Percentiles rank a stretch among this genome's conserved stretches.
These are phyloP conservation scores for Hemaris fuciformis DNA, from an alignment of 2,888 invertebrate genomes.

Conservation along the genomic window DNA sequence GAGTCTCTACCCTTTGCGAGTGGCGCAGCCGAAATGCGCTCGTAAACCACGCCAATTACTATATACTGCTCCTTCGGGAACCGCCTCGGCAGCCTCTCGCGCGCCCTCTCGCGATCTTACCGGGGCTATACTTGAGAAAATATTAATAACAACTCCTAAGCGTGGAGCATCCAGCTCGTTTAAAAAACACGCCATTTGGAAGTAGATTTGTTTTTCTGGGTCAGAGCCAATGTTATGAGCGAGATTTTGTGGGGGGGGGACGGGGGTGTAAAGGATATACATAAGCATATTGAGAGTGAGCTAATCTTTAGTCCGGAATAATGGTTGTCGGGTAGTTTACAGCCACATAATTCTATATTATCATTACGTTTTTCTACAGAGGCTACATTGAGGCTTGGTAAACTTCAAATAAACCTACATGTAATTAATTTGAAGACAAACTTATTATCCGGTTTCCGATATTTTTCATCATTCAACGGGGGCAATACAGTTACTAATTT, in stretches of 20 bases:
- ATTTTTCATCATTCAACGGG: too few species aligned
- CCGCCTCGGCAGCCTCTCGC: background rate
- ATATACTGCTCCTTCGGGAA: conserved; percentile 32
- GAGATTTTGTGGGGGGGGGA: background rate
- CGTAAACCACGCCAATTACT: conserved; percentile 52
- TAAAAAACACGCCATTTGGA: background rate
- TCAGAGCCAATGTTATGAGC: background rate
- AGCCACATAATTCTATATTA: too few species aligned
- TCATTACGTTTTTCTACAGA: too few species aligned
- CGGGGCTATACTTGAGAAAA: background rate
- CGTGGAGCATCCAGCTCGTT: background rate
- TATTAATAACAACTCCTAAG: conserved; percentile 7
- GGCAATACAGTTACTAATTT: too few species aligned
- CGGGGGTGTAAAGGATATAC: too few species aligned
- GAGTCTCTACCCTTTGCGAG: conserved; percentile 5
- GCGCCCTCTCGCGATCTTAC: background rate
- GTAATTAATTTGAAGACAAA: too few species aligned
- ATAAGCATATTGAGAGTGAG: too few species aligned
- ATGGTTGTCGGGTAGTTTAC: too few species aligned
- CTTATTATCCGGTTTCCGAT: too few species aligned
- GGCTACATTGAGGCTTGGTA: too few species aligned
- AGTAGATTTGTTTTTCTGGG: background rate
- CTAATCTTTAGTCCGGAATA: too few species aligned
- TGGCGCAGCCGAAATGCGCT: conserved; percentile 22
- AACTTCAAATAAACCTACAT: too few species aligned